Percentiles rank a stretch among this genome's conserved stretches.
Evolutionary conservation across 2,888 invertebrate species (phyloP).

Genomic region (Trissoscelio sp.): DNA sequence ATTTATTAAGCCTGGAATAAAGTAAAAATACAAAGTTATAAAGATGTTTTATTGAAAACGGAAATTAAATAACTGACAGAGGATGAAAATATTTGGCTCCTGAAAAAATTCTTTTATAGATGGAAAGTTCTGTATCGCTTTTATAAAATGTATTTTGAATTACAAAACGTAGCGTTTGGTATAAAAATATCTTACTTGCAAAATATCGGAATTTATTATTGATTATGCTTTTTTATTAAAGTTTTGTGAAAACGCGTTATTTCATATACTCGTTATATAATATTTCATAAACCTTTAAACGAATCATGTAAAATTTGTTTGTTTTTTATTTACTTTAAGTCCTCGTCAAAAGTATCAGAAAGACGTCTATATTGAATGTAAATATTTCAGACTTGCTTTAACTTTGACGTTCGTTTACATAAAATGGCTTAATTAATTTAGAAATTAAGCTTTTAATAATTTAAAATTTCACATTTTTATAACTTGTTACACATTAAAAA

Average conservation of each 20-base stretch:
- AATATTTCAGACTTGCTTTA: too few species aligned
- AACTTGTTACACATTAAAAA: too few species aligned
- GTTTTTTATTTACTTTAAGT: constrained; percentile 4
- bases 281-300: constrained; percentile 12
- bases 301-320: constrained; percentile 9
- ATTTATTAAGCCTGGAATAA: neutral
- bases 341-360: neutral
- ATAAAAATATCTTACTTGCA: constrained; percentile 27
- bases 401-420: too few species aligned
- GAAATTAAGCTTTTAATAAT: too few species aligned
- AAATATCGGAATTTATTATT: constrained; percentile 32
- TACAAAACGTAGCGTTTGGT: constrained; percentile 7
- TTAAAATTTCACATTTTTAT: too few species aligned
- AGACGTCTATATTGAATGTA: constrained; percentile 2
- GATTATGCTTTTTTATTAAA: constrained; percentile 12
- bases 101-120: constrained; percentile 5
- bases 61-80: constrained; percentile 17
- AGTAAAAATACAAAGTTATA: neutral
- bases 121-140: constrained; percentile 1
- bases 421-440: too few species aligned
- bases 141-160: constrained; percentile 28
- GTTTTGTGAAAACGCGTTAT: neutral
- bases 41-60: constrained; percentile 24
- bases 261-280: neutral
- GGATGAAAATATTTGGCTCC: constrained; percentile 12